phyloP scores from a whole-genome alignment of 2,888 invertebrate species.

The Notocelia uddmanniana region DNA sequence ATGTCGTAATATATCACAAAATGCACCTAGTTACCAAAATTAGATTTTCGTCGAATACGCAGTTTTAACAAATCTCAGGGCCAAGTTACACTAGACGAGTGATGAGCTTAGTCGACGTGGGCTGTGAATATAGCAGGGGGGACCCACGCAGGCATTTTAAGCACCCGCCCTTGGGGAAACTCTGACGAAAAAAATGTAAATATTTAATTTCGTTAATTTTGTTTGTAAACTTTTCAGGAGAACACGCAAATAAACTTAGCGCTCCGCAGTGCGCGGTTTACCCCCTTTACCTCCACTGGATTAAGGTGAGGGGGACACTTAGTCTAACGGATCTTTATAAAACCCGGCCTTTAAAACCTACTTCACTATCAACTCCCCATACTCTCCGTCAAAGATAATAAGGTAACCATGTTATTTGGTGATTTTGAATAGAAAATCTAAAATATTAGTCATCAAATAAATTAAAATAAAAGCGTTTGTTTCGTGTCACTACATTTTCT shows the following conservation, averaged over 20 bases:
- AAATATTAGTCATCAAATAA: no score
- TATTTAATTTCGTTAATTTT: constrained; percentile 43
- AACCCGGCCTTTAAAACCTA: no score
- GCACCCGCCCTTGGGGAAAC: not conserved
- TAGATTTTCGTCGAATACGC: no score
- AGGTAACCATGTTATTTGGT: no score
- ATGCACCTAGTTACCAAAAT: no score
- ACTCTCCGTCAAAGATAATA: no score
- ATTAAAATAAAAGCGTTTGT: no score
- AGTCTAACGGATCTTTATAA: no score
- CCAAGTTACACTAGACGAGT: not conserved
- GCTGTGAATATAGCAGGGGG: not conserved
- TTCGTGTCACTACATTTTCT: no score
- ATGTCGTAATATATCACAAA: no score
- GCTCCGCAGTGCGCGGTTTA: not conserved
- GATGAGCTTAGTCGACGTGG: not conserved
- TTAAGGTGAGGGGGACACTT: constrained; percentile 3
- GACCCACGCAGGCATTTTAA: constrained; percentile 8
- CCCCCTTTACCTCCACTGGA: not conserved
- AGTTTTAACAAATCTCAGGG: not conserved
- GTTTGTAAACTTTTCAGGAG: constrained; percentile 31
- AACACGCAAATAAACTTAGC: constrained; percentile 30
- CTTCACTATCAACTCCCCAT: no score
- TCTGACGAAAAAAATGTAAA: constrained; percentile 29
- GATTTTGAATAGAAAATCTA: no score